phyloP scores from a whole-genome alignment of 2,888 invertebrate genomes.

The Epinotia bilunana region DNA sequence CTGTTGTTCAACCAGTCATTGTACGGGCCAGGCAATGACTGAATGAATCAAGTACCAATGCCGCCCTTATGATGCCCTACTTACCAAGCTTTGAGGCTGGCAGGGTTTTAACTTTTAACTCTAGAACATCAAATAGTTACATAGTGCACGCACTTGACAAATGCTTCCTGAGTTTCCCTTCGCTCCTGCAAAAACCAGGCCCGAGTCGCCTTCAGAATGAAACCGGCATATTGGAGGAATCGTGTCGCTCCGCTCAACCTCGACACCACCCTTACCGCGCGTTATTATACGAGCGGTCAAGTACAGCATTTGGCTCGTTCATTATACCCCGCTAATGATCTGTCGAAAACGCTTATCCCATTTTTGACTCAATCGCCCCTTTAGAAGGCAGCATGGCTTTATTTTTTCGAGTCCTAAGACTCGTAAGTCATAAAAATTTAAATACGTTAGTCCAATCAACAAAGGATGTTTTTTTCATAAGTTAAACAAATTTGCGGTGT shows the following conservation, averaged over 20 bases:
- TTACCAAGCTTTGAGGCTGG: no score
- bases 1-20: background rate
- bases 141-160: no score
- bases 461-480: background rate
- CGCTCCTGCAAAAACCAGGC: no score
- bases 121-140: no score
- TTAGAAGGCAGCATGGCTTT: constrained; percentile 34
- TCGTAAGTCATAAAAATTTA: constrained; percentile 24
- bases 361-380: constrained; percentile 42
- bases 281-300: constrained; percentile 43
- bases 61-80: no score
- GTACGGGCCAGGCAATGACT: no score
- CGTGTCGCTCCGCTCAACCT: constrained; percentile 3
- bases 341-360: constrained; percentile 45
- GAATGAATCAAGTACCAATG: no score
- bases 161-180: no score
- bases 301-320: constrained; percentile 47
- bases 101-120: no score
- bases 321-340: constrained; percentile 45
- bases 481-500: no score
- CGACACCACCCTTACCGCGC: constrained; percentile 9
- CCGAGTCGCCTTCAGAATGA: no score
- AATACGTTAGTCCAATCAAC: background rate
- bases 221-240: background rate
- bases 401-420: constrained; percentile 14